Evolutionary conservation across 2,888 invertebrate genomes (phyloP).

Genomic region (Cryptops parisi): DNA sequence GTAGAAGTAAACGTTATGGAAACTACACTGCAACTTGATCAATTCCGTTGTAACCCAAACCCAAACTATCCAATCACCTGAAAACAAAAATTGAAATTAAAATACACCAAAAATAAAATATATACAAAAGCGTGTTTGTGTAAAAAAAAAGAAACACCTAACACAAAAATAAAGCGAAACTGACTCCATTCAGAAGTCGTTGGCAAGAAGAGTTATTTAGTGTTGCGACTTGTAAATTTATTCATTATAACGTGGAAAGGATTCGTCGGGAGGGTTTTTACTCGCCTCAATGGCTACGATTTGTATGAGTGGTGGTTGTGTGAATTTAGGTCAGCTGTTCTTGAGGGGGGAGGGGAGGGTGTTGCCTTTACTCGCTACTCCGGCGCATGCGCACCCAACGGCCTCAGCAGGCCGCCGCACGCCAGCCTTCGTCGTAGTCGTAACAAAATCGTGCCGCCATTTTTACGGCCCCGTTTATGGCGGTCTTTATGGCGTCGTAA

Average conservation of each 20-base stretch:
- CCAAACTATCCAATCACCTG: too few relatives aligned
- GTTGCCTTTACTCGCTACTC: too few relatives aligned
- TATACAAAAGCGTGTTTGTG: too few relatives aligned
- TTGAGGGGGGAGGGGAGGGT: too few relatives aligned
- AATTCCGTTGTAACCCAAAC: too few relatives aligned
- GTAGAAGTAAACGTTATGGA: too few relatives aligned
- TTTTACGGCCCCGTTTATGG: constrained; percentile 14
- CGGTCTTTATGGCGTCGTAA: constrained; percentile 16
- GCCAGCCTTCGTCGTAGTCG: too few relatives aligned
- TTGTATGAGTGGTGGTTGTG: not conserved
- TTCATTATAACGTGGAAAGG: constrained; percentile 5
- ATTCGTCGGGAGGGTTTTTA: not conserved
- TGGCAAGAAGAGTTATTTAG: not conserved
- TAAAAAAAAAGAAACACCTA: too few relatives aligned
- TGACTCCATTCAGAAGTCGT: constrained; percentile 2
- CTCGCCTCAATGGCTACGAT: not conserved
- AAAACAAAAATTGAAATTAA: too few relatives aligned
- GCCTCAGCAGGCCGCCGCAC: not conserved
- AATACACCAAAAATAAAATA: too few relatives aligned
- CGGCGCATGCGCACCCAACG: not conserved
- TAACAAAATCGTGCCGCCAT: constrained; percentile 12
- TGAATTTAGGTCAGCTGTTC: constrained; percentile 4
- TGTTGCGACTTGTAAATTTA: constrained; percentile 3
- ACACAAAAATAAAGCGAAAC: too few relatives aligned
- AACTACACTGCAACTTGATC: too few relatives aligned